Conservation (phyloP, 35 echinoderm and acorn worm species). For the Heliocidaris erythrogramma region DNA sequence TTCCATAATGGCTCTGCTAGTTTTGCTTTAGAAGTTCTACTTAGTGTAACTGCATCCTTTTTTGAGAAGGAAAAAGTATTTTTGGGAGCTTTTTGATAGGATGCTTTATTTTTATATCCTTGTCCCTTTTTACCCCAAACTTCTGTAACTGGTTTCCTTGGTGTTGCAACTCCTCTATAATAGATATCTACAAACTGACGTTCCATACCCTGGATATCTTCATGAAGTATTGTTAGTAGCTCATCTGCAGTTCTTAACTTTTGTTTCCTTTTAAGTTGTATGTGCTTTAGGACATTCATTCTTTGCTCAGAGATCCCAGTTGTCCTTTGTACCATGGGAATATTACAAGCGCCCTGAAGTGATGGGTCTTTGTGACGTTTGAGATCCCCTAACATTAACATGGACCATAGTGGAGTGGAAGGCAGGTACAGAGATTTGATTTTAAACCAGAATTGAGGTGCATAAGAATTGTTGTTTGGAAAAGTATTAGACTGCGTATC, state of each 20-base stretch:
- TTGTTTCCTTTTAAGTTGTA: conserved; percentile 7
- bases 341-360: not conserved
- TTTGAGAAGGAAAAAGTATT: too few relatives aligned
- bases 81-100: conserved; percentile 14
- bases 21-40: too few relatives aligned
- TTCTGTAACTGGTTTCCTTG: not conserved
- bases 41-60: too few relatives aligned
- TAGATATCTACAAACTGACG: conserved; percentile 17
- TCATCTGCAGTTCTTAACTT: conserved; percentile 29
- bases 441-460: not conserved
- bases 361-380: not conserved
- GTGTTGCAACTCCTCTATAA: not conserved
- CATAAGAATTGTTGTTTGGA: not conserved
- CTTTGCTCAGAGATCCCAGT: conserved; percentile 1
- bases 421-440: not conserved
- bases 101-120: not conserved
- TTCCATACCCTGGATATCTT: too few relatives aligned
- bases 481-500: not conserved
- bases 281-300: not conserved
- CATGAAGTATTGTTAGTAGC: not conserved
- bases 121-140: conserved; percentile 4
- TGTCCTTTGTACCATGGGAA: not conserved
- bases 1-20: too few relatives aligned
- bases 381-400: conserved; percentile 17
- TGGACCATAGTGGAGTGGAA: conserved; percentile 1